A percentile compares a stretch with the other conserved stretches of the same genome.
Evolutionary conservation across 2,113 vertebrate species (phyloP).

Genomic region (Peromyscus californicus): DNA sequence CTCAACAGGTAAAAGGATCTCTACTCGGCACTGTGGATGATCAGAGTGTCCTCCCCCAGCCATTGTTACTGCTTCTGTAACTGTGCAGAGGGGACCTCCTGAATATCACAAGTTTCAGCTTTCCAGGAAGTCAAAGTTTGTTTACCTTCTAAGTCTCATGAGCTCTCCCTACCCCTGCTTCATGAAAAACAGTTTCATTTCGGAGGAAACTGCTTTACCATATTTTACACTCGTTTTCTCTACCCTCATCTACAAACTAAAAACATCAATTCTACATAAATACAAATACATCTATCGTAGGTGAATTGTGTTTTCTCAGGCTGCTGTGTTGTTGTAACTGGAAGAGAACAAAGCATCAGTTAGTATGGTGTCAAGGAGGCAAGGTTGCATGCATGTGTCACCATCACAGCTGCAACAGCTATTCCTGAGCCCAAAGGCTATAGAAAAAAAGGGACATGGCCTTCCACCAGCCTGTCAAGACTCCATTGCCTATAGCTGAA

Average conservation of each 20-base stretch:
- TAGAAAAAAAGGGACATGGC: neutral
- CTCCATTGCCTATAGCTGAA: neutral
- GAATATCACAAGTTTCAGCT: neutral
- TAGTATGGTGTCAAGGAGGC: neutral
- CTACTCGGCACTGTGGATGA: neutral
- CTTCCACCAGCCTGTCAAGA: neutral
- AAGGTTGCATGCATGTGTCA: neutral
- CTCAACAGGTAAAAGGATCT: neutral
- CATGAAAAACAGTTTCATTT: neutral
- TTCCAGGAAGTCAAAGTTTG: neutral
- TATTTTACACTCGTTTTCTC: neutral
- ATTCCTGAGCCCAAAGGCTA: neutral
- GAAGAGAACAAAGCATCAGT: neutral
- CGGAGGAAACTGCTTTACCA: neutral
- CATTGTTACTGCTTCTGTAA: neutral
- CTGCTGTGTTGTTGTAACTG: neutral
- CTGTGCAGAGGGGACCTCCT: neutral
- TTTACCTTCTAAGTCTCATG: neutral
- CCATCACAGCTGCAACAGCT: neutral
- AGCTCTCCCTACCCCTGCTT: neutral
- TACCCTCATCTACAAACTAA: neutral
- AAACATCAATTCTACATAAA: neutral
- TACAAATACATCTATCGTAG: neutral
- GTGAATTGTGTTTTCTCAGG: conserved; percentile 9
- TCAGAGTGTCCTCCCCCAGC: too few relatives aligned